phyloP scores from a whole-genome alignment of 2,113 vertebrate species.

The Cynopterus brachyotis region DNA sequence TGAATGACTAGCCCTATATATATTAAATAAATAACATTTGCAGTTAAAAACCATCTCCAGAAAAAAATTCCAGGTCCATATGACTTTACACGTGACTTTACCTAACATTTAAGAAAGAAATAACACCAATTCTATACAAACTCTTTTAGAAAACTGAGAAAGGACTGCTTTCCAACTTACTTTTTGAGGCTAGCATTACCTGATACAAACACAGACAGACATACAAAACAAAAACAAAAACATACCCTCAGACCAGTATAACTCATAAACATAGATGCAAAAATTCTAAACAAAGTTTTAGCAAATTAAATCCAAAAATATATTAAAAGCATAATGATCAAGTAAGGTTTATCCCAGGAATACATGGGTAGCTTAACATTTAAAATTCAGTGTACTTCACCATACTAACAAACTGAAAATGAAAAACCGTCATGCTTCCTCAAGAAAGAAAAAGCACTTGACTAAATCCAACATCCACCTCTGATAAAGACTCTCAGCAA shows the following conservation, averaged over 20 bases:
- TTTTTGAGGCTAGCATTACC: background rate
- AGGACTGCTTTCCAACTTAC: background rate
- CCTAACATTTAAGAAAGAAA: background rate
- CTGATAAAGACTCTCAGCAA: background rate
- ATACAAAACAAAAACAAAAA: background rate
- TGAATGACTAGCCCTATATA: background rate
- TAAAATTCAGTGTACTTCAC: background rate
- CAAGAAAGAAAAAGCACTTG: background rate
- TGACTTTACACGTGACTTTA: background rate
- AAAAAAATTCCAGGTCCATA: background rate
- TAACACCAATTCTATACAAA: background rate
- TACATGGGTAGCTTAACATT: background rate
- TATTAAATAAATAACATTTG: background rate
- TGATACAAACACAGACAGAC: background rate
- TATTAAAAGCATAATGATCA: background rate
- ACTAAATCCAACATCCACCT: background rate
- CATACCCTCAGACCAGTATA: background rate
- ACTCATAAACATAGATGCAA: background rate
- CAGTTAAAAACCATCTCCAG: background rate
- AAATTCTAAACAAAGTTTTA: background rate
- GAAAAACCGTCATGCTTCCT: background rate
- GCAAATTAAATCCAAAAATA: background rate
- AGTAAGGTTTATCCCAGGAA: background rate
- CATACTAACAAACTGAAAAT: background rate
- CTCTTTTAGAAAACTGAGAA: background rate